A percentile compares a stretch with the other conserved stretches of the same genome.
Evolutionary conservation across 2,113 vertebrate species (phyloP).

Genomic region (Sisor rabdophorus): DNA sequence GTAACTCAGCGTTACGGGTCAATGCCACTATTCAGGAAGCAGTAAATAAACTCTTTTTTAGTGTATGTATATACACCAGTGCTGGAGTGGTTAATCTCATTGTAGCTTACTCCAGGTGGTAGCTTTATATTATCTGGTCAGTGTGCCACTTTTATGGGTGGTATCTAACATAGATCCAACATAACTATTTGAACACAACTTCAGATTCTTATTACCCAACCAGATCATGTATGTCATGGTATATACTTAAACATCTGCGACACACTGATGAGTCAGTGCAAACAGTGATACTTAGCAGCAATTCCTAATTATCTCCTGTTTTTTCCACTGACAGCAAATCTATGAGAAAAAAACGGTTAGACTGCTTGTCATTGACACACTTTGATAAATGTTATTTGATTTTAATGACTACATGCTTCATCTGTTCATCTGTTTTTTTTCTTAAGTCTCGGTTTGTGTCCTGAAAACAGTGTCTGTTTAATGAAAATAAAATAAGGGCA

Average conservation of each 20-base stretch:
- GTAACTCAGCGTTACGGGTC: too few species aligned
- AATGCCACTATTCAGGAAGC: too few species aligned
- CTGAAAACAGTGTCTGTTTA: neutral
- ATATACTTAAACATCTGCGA: neutral
- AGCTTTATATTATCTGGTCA: too few species aligned
- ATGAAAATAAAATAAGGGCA: too few species aligned
- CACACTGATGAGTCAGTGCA: neutral
- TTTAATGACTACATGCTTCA: neutral
- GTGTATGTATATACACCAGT: too few species aligned
- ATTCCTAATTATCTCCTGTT: conserved; percentile 1
- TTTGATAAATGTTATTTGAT: neutral
- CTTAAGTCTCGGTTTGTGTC: neutral
- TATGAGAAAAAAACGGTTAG: neutral
- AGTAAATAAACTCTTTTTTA: too few species aligned
- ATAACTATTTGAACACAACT: neutral
- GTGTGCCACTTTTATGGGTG: too few species aligned
- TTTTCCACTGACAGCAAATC: neutral
- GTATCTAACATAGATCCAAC: neutral
- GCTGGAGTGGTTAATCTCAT: too few species aligned
- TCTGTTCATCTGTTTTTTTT: too few species aligned
- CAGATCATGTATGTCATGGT: neutral
- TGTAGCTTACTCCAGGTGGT: too few species aligned
- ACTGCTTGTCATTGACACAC: neutral
- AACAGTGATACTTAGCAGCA: neutral
- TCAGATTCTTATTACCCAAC: neutral